Conservation (phyloP, 2,888 invertebrate genomes). For the Tyria jacobaeae region DNA sequence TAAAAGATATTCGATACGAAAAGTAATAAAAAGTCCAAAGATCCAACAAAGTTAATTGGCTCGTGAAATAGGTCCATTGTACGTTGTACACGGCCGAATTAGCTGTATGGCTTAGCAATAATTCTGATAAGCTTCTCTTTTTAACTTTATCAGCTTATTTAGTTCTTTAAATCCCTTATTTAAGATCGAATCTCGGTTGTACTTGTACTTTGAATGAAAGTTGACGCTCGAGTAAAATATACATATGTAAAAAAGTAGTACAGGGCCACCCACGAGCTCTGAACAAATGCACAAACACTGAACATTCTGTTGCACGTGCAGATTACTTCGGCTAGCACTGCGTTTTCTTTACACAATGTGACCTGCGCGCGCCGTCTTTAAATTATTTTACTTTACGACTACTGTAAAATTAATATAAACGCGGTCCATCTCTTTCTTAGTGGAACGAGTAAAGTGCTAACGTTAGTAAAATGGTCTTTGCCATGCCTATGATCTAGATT, state of each 20-base stretch:
- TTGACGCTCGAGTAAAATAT: constrained; percentile 73
- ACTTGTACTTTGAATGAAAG: constrained; percentile 61
- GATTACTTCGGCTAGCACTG: constrained; percentile 41
- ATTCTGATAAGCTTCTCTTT: constrained; percentile 69
- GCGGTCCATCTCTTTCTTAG: constrained; percentile 1
- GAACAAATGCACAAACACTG: constrained; percentile 52
- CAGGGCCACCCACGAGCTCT: constrained; percentile 79
- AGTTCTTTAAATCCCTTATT: constrained; percentile 54
- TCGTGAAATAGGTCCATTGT: constrained; percentile 83
- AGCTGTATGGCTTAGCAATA: constrained; percentile 72
- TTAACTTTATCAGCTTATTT: constrained; percentile 54
- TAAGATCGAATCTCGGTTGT: constrained; percentile 73
- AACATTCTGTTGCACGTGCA: constrained; percentile 56
- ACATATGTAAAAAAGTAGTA: constrained; percentile 77
- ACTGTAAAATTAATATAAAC: constrained; percentile 9
- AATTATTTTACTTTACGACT: constrained; percentile 27
- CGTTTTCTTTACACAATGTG: constrained; percentile 53
- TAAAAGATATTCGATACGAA: constrained; percentile 39
- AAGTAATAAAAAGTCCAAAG: constrained; percentile 55
- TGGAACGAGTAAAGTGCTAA: neutral
- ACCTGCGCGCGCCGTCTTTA: constrained; percentile 32
- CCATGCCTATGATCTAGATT: neutral
- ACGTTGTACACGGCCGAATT: constrained; percentile 75
- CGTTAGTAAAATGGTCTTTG: neutral
- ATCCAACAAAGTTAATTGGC: constrained; percentile 74